Percentiles rank a stretch among this genome's conserved stretches.
phyloP scores from a whole-genome alignment of 2,888 invertebrate species.

The Apoderus coryli region DNA sequence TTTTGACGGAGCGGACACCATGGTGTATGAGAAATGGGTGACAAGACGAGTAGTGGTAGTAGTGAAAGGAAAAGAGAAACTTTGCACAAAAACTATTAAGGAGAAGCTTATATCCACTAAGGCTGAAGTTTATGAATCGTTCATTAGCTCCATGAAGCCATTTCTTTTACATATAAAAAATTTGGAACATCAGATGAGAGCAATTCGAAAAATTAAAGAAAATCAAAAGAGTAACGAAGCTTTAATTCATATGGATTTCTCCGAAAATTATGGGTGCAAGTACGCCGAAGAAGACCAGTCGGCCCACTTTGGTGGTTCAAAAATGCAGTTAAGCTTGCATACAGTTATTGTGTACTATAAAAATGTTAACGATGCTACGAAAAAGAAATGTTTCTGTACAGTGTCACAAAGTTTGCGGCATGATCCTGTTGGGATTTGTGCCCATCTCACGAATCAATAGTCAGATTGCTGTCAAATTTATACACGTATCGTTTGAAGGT shows the following conservation, averaged over 20 bases:
- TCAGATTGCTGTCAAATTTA: too few species aligned
- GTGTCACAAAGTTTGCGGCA: constrained; percentile 3
- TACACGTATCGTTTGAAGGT: too few species aligned
- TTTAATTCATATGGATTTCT: constrained; percentile 5
- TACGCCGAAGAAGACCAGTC: constrained; percentile 7
- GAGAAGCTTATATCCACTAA: neutral
- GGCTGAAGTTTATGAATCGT: neutral
- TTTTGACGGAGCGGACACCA: too few species aligned
- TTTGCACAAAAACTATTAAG: constrained; percentile 2
- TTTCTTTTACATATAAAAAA: too few species aligned
- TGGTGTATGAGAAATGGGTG: constrained; percentile 4
- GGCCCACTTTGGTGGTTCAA: too few species aligned
- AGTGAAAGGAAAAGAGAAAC: constrained; percentile 4
- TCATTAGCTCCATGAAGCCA: constrained; percentile 2
- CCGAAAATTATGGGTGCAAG: constrained; percentile 5
- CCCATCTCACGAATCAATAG: too few species aligned
- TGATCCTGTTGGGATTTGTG: constrained; percentile 4
- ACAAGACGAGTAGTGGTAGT: neutral
- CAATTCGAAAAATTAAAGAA: constrained; percentile 2
- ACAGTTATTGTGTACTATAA: too few species aligned
- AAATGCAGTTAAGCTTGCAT: too few species aligned
- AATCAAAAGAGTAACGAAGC: constrained; percentile 1
- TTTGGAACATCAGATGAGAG: constrained; percentile 2
- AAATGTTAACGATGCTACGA: too few species aligned
- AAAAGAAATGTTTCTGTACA: too few species aligned